Evolutionary conservation across 2,113 vertebrate genomes (phyloP).

Genomic region (Corythornis cristatus): DNA sequence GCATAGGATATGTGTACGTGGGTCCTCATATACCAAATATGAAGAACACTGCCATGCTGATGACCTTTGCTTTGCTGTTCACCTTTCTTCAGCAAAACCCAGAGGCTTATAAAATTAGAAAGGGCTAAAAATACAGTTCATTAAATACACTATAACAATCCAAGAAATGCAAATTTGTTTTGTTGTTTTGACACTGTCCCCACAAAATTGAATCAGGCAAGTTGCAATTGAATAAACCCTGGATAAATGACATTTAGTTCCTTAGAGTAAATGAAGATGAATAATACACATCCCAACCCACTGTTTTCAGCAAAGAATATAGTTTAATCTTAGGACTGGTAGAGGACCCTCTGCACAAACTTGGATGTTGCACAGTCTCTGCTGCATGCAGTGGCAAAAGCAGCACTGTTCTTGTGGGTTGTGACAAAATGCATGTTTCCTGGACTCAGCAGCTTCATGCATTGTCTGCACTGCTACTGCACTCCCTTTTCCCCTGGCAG

Average conservation of each 20-base stretch:
- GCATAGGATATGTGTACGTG: slow-evolving; percentile 74
- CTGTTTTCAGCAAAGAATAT: slow-evolving; percentile 8
- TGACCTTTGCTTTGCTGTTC: slow-evolving; percentile 15
- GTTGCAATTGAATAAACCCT: neutral
- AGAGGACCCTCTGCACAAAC: slow-evolving; percentile 82
- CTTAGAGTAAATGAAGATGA: neutral
- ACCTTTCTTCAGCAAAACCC: neutral
- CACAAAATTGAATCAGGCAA: neutral
- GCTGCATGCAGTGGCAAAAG: slow-evolving; percentile 72
- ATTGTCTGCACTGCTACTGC: slow-evolving; percentile 54
- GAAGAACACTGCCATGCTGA: neutral
- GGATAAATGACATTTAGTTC: neutral
- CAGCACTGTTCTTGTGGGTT: slow-evolving; percentile 33
- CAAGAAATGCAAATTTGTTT: neutral
- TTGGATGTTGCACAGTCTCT: slow-evolving; percentile 71
- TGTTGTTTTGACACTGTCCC: neutral
- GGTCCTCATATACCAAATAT: slow-evolving; percentile 74
- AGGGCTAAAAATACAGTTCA: neutral
- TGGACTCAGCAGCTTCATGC: slow-evolving; percentile 41
- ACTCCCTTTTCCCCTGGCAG: slow-evolving; percentile 61
- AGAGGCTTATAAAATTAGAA: neutral
- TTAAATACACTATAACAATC: neutral
- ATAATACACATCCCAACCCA: neutral
- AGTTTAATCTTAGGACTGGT: slow-evolving; percentile 48
- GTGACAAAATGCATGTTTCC: slow-evolving; percentile 75